phyloP scores from a whole-genome alignment of 2,113 vertebrate genomes.

The Microtus ochrogaster region DNA sequence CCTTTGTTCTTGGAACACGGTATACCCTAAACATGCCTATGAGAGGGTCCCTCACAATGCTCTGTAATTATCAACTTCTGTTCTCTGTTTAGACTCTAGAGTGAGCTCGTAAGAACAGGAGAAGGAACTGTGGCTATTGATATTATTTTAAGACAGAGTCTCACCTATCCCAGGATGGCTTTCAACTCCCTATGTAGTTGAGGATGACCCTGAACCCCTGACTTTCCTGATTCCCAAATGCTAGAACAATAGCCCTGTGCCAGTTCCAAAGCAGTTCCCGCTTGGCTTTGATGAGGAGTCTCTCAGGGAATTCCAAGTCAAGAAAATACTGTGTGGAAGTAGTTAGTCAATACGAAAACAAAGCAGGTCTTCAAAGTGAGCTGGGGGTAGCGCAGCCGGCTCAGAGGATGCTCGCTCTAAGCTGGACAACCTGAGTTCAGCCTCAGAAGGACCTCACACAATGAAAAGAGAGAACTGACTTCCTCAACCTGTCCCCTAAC shows the following conservation, averaged over 20 bases:
- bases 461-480: not conserved
- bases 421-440: too few species aligned
- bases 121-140: not conserved
- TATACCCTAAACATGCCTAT: not conserved
- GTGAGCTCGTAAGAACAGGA: not conserved
- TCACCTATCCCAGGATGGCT: not conserved
- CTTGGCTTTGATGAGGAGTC: not conserved
- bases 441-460: not conserved
- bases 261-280: not conserved
- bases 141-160: not conserved
- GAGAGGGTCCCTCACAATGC: not conserved
- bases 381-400: not conserved
- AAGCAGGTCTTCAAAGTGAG: not conserved
- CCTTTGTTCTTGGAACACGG: not conserved
- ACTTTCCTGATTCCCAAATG: not conserved
- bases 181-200: not conserved
- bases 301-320: constrained; percentile 34
- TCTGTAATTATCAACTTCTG: not conserved
- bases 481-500: not conserved
- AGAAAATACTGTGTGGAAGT: not conserved
- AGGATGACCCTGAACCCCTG: not conserved
- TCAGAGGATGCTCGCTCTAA: too few species aligned
- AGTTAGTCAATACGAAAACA: not conserved
- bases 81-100: not conserved
- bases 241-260: not conserved